Evolutionary conservation across 2,888 invertebrate species (phyloP).

Genomic region (Drosophila heteroneura): DNA sequence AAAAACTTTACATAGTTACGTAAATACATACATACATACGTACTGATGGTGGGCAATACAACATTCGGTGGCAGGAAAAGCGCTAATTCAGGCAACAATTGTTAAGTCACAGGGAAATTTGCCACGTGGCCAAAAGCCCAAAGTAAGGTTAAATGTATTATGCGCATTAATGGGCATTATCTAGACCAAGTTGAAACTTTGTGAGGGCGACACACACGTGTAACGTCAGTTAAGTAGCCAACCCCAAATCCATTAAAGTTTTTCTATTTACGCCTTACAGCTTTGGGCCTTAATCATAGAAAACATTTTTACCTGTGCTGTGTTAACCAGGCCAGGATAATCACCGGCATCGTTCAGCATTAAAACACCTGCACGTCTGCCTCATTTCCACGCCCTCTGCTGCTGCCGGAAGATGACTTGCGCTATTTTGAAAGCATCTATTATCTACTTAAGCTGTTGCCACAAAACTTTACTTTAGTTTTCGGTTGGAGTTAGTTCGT

Average conservation of each 20-base stretch:
- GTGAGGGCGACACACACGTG: slow-evolving; percentile 59
- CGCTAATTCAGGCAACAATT: slow-evolving; percentile 76
- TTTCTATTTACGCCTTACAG: slow-evolving; percentile 51
- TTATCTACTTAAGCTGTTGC: neutral
- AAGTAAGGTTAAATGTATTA: slow-evolving; percentile 68
- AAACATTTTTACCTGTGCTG: slow-evolving; percentile 42
- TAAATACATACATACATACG: slow-evolving; percentile 20
- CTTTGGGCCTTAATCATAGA: slow-evolving; percentile 38
- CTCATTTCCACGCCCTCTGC: slow-evolving; percentile 23
- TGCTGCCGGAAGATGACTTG: neutral
- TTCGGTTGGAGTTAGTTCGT: neutral
- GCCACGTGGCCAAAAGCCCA: slow-evolving; percentile 60
- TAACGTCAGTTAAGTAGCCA: slow-evolving; percentile 61
- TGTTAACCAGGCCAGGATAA: slow-evolving; percentile 48
- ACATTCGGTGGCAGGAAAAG: slow-evolving; percentile 29
- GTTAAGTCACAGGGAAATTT: slow-evolving; percentile 63
- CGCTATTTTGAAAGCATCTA: neutral
- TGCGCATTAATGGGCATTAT: slow-evolving; percentile 61
- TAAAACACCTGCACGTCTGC: slow-evolving; percentile 24
- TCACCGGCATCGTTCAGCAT: slow-evolving; percentile 39
- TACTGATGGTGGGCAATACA: slow-evolving; percentile 26
- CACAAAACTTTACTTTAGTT: neutral
- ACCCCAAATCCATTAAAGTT: slow-evolving; percentile 52
- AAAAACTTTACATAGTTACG: slow-evolving; percentile 57
- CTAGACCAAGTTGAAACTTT: slow-evolving; percentile 50